Base-by-base conservation (phyloP, 2,113 vertebrate species). In the Stigmatopora nigra region DNA sequence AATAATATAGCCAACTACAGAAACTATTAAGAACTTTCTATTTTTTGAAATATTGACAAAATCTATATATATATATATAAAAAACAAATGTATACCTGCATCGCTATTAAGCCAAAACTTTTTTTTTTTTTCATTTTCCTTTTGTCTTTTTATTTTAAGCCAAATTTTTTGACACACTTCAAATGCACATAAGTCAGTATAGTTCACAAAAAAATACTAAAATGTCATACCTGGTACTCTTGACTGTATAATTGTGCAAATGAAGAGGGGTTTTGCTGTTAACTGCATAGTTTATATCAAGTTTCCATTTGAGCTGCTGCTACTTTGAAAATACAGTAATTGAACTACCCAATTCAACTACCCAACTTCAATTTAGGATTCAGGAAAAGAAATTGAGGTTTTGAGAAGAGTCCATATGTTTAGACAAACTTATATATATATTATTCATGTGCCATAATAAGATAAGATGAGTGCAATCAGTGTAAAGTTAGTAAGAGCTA, bases 1-100 rank as follows among this genome's bases (percentile, higher is more conserved):
- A 91, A 87, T 91, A 83, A 88, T 84, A 71, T 87, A 89, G 80
- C 81, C 81, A 84, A 89, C 82, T 75, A 86, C 79, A 86, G 81
- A 89, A 89, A 89, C 82, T 87, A 92, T 89, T 76, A 92, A 90
- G 88, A 89, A 77, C 83, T 87, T 89, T 92, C 87, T 94, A 92
- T 94, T 95, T 92, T 85, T 90, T 91, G 87, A 92, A 87, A 88
- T 90, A 90, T 85, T 85, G 80, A 88, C 79, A 84, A 88, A 90
- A 81, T 72, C 31, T 66, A 36, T 84, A 84, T 84, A 87, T 87
- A 88, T 79, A 84, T 88, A 88, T 8, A 41, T 8, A 41, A 41
- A 86, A 86, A 71, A 71, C 80, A 90, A 89, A 87, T 71, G 68
- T 89, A 90, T 88, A 89, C 84, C 85, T 91, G 86, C 87, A 90